Evolutionary conservation across 2,797 vertebrate species (phyloP).

Genomic region (Poecilia wingei): DNA sequence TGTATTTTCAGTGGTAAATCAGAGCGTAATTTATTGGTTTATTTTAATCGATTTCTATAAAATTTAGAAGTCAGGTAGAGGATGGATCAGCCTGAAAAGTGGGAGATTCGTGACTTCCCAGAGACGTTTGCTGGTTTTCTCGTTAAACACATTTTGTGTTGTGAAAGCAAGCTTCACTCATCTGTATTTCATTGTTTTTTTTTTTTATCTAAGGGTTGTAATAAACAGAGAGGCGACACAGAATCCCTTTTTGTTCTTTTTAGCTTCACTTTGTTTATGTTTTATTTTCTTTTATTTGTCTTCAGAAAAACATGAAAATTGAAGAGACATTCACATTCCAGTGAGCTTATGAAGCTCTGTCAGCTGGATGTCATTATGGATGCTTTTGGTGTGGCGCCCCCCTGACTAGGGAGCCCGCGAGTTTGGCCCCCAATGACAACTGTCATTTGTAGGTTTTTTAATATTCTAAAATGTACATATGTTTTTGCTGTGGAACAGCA

Average conservation of each 20-base stretch:
- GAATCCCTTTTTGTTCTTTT: not conserved
- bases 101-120: slow-evolving; percentile 9
- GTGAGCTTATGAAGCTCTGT: slow-evolving; percentile 47
- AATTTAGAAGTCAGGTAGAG: slow-evolving; percentile 37
- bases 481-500: slow-evolving; percentile 10
- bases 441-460: slow-evolving; percentile 57
- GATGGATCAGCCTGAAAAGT: slow-evolving; percentile 9
- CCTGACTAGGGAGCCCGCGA: slow-evolving; percentile 34
- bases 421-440: slow-evolving; percentile 45
- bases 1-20: too few species aligned
- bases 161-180: slow-evolving; percentile 35
- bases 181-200: slow-evolving; percentile 14
- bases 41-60: slow-evolving; percentile 54
- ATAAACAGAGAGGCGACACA: slow-evolving; percentile 28
- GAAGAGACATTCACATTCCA: slow-evolving; percentile 59
- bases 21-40: slow-evolving; percentile 11
- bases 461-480: not conserved
- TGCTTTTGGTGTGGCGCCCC: slow-evolving; percentile 55
- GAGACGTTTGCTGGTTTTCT: slow-evolving; percentile 15
- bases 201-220: slow-evolving; percentile 13
- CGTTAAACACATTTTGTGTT: slow-evolving; percentile 21
- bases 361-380: slow-evolving; percentile 78
- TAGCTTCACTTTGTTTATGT: slow-evolving; percentile 5
- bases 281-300: slow-evolving; percentile 30
- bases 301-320: slow-evolving; percentile 44